These are phyloP conservation scores for Drosophila bocki DNA, from an alignment of 1,140 invertebrate species.

Conservation along the genomic window DNA sequence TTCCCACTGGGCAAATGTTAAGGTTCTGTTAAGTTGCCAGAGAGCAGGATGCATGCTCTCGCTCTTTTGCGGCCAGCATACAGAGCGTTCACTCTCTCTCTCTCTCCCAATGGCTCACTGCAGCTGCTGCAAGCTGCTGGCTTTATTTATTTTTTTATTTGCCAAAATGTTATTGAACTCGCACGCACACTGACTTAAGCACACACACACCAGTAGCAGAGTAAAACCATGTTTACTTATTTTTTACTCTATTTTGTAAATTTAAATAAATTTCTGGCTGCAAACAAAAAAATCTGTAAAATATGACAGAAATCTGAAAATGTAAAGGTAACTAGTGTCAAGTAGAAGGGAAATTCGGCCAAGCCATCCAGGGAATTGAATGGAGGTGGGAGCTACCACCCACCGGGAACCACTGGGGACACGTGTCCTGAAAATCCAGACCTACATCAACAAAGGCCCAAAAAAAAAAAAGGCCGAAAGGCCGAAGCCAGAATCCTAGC, in stretches of 20 bases:
- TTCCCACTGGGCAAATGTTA: slow-evolving; percentile 2
- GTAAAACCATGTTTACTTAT: background rate
- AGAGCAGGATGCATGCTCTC: slow-evolving; percentile 3
- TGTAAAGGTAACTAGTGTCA: background rate
- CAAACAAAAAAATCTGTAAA: background rate
- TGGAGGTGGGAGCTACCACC: background rate
- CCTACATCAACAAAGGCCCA: slow-evolving; percentile 78
- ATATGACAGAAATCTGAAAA: background rate
- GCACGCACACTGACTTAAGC: slow-evolving; percentile 32
- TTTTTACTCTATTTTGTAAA: background rate
- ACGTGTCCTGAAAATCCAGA: slow-evolving; percentile 84
- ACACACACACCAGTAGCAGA: background rate
- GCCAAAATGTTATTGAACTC: slow-evolving; percentile 82
- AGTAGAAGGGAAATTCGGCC: background rate
- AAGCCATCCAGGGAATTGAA: background rate
- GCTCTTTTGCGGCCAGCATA: background rate
- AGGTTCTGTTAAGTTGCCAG: slow-evolving; percentile 19
- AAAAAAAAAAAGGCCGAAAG: slow-evolving; percentile 53
- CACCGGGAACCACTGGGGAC: slow-evolving; percentile 35
- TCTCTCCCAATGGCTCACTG: slow-evolving; percentile 23
- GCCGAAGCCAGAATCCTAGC: slow-evolving; percentile 15
- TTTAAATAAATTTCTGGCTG: background rate
- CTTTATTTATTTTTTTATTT: slow-evolving; percentile 79
- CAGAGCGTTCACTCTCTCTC: background rate
- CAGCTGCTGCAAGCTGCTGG: slow-evolving; percentile 62